A percentile compares a stretch with the other conserved stretches of the same genome.
Conservation (phyloP, 2,113 vertebrate species). For the Sylvietta virens region DNA sequence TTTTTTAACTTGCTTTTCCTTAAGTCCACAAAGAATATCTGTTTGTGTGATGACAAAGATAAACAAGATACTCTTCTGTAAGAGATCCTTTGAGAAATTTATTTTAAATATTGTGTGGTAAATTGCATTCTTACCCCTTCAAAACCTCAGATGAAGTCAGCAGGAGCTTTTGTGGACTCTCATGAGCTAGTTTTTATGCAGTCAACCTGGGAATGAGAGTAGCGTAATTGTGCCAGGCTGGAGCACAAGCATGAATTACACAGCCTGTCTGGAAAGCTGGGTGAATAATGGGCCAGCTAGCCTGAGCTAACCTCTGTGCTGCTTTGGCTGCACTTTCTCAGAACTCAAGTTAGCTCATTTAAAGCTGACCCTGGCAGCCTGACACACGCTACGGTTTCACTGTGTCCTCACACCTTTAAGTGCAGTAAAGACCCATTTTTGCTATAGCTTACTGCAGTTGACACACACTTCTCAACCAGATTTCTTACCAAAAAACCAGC, state of each 20-base stretch:
- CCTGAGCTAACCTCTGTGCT: constrained; percentile 25
- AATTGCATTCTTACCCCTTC: not conserved
- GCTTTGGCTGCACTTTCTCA: constrained; percentile 15
- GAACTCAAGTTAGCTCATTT: not conserved
- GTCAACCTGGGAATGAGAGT: not conserved
- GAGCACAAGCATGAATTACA: not conserved
- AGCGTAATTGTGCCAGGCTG: not conserved
- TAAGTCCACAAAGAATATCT: not conserved
- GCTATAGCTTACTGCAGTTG: not conserved
- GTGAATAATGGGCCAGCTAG: not conserved
- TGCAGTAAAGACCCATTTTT: not conserved
- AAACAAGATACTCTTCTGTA: not conserved
- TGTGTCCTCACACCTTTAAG: not conserved
- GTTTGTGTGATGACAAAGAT: not conserved
- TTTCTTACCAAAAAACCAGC: not conserved
- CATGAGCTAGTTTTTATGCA: not conserved
- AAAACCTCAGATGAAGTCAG: not conserved
- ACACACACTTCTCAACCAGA: not conserved
- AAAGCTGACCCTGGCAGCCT: not conserved
- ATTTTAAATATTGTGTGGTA: not conserved
- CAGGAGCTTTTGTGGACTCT: not conserved
- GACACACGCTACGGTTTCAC: fast-evolving
- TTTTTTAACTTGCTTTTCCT: not conserved
- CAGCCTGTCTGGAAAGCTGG: not conserved
- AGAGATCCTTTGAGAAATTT: not conserved